Percentiles rank a stretch among this genome's conserved stretches.
phyloP scores from a whole-genome alignment of 2,113 vertebrate genomes.

The Mesembrinibis cayennensis region DNA sequence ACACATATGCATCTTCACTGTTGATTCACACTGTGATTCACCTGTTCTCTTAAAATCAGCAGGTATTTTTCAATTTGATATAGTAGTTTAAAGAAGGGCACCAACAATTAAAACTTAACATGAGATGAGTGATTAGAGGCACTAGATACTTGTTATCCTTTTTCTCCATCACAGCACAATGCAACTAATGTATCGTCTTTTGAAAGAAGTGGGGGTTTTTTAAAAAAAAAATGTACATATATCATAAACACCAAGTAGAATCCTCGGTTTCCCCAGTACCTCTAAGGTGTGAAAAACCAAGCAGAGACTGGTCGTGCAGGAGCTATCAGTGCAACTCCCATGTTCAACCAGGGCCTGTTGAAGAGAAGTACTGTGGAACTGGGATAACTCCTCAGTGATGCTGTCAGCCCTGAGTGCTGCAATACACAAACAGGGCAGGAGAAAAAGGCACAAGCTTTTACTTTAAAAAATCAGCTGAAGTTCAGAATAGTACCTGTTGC shows the following conservation, averaged over 20 bases:
- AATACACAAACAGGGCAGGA: neutral
- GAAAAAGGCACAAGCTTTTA: neutral
- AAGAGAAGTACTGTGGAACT: neutral
- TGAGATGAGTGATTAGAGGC: rapidly evolving
- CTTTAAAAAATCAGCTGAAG: neutral
- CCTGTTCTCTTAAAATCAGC: neutral
- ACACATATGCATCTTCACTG: neutral
- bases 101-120: neutral
- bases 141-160: neutral
- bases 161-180: neutral
- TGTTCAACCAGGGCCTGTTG: neutral
- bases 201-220: neutral
- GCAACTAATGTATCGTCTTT: rapidly evolving
- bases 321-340: neutral
- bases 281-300: neutral
- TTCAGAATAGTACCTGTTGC: neutral
- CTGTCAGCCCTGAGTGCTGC: neutral
- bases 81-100: neutral
- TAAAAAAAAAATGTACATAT: rapidly evolving
- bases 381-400: neutral
- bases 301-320: neutral
- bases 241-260: neutral
- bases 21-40: neutral
- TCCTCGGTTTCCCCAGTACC: neutral
- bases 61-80: neutral